Evolutionary conservation across 2,113 vertebrate genomes (phyloP).

Genomic region (Sphaerodactylus townsendi): DNA sequence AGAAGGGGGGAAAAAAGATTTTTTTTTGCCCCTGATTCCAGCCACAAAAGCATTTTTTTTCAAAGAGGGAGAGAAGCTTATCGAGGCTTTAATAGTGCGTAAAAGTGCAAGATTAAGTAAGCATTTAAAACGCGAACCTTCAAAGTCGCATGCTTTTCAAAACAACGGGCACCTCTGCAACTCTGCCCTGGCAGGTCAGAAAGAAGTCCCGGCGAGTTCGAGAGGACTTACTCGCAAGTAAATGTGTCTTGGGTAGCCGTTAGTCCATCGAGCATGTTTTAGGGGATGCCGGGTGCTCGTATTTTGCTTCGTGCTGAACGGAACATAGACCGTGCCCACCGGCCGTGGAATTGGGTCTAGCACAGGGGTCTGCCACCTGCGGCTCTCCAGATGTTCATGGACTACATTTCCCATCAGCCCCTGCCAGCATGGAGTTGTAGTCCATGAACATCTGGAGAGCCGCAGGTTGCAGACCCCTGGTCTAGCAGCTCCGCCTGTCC

Average conservation of each 20-base stretch:
- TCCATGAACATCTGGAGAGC: no score
- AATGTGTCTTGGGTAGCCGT: background rate
- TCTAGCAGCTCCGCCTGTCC: background rate
- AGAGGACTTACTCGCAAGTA: background rate
- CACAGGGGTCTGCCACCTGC: no score
- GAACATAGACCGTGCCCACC: background rate
- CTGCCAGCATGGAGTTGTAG: no score
- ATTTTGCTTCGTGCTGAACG: background rate
- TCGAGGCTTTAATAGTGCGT: background rate
- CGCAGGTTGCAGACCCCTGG: no score
- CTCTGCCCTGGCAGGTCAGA: no score
- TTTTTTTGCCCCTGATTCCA: constrained; percentile 27
- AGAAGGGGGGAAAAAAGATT: constrained; percentile 45
- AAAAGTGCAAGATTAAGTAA: background rate
- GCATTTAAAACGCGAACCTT: background rate
- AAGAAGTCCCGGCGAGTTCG: background rate
- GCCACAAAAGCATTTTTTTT: background rate
- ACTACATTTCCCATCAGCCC: no score
- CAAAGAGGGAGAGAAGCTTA: background rate
- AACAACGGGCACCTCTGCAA: background rate
- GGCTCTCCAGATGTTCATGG: no score
- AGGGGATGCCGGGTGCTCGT: background rate
- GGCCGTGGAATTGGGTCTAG: background rate
- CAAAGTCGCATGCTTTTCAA: background rate
- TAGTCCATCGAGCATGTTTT: background rate